Evolutionary conservation across 2,797 vertebrate genomes (phyloP).

Genomic region (Furcifer pardalis): DNA sequence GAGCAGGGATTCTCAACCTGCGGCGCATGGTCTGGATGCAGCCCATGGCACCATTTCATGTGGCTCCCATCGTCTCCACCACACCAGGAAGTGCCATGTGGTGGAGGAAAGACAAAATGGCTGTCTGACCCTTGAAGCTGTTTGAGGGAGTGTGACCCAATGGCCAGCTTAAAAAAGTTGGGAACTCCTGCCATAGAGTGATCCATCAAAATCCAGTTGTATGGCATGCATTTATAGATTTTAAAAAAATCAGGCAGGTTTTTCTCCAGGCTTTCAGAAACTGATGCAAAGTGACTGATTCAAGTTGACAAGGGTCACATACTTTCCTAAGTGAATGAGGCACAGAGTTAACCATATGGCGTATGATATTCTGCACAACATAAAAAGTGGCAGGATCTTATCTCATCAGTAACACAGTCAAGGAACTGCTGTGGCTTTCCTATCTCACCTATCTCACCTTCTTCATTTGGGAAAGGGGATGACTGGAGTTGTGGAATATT

Average conservation of each 20-base stretch:
- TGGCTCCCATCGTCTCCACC: too few species aligned
- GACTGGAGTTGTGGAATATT: slow-evolving; percentile 52
- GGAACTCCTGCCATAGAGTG: too few species aligned
- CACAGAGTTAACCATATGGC: slow-evolving; percentile 37
- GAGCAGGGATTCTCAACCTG: too few species aligned
- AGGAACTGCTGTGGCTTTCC: slow-evolving; percentile 20
- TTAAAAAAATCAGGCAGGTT: slow-evolving; percentile 8
- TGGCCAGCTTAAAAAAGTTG: too few species aligned
- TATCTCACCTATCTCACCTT: slow-evolving; percentile 7
- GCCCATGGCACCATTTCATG: too few species aligned
- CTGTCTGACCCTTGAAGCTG: too few species aligned
- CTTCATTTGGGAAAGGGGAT: slow-evolving; percentile 24
- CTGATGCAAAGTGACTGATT: slow-evolving; percentile 34
- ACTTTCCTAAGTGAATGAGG: slow-evolving; percentile 56
- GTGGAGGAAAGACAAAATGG: too few species aligned
- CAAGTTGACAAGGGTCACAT: slow-evolving; percentile 46
- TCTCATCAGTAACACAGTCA: slow-evolving; percentile 42
- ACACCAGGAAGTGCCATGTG: too few species aligned
- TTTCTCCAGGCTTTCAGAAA: slow-evolving; percentile 33
- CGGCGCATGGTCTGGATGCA: too few species aligned
- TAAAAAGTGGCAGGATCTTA: slow-evolving; percentile 13
- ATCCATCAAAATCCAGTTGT: slow-evolving; percentile 21
- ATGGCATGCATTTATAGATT: neutral
- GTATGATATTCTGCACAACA: slow-evolving; percentile 30
- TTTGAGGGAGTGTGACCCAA: too few species aligned